Percentiles rank a stretch among this genome's conserved stretches.
phyloP scores from a whole-genome alignment of 2,888 invertebrate genomes.

The Timema podura region DNA sequence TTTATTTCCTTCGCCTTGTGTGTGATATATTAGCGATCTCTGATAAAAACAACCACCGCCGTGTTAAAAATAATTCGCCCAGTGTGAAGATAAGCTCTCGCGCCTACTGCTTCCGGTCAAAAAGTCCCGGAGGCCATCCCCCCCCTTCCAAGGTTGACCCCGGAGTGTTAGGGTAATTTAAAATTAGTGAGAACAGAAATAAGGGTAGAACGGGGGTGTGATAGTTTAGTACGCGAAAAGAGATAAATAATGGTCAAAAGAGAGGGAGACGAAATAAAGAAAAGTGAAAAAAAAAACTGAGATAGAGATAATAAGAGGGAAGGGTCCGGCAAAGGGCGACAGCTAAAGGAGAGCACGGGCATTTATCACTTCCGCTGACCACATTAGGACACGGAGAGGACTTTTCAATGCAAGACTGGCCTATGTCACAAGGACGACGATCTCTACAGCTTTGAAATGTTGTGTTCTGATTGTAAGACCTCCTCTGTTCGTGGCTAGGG shows the following conservation, averaged over 20 bases:
- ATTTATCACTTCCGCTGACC: conserved; percentile 17
- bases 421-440: too few relatives aligned
- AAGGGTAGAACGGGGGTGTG: neutral
- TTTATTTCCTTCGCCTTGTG: too few relatives aligned
- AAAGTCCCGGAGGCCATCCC: neutral
- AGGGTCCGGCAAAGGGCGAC: too few relatives aligned
- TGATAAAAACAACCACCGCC: neutral
- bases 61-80: conserved; percentile 8
- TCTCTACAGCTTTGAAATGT: too few relatives aligned
- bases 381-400: conserved; percentile 12
- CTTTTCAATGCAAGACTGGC: too few relatives aligned
- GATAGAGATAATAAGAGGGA: too few relatives aligned
- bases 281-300: too few relatives aligned
- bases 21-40: conserved; percentile 11
- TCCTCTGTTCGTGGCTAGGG: too few relatives aligned
- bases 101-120: conserved; percentile 9
- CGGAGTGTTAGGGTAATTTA: neutral
- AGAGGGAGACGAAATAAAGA: neutral
- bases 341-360: neutral
- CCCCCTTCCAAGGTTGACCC: too few relatives aligned
- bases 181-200: conserved; percentile 12
- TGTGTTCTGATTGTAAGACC: too few relatives aligned
- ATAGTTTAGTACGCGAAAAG: conserved; percentile 10
- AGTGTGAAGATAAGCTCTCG: conserved; percentile 4
- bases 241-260: neutral